phyloP scores from a whole-genome alignment of 2,888 invertebrate species.

The Chymomyza fuscimana region DNA sequence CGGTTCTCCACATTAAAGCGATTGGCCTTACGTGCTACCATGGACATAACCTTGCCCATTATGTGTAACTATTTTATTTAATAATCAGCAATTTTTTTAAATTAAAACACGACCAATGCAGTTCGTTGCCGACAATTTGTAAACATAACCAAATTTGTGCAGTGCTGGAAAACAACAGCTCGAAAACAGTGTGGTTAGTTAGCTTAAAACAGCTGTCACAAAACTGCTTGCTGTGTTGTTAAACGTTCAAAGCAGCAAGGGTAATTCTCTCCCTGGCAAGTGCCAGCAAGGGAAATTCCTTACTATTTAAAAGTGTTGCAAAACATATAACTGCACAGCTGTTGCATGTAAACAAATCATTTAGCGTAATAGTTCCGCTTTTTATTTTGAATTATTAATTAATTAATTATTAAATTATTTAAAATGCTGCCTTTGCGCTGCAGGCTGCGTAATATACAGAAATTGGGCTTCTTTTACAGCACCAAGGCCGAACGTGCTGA shows the following conservation, averaged over 20 bases:
- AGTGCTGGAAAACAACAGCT: constrained; percentile 43
- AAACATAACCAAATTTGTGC: constrained; percentile 59
- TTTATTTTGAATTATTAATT: background rate
- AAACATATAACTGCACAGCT: constrained; percentile 10
- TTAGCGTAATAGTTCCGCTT: background rate
- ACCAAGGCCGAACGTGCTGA: constrained; percentile 46
- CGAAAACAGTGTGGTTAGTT: background rate
- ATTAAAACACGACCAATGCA: background rate
- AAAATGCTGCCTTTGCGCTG: constrained; percentile 49
- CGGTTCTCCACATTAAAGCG: constrained; percentile 89
- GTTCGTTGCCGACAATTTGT: constrained; percentile 29
- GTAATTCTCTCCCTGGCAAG: too few relatives aligned
- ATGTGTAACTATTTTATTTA: constrained; percentile 27
- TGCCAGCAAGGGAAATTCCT: too few relatives aligned
- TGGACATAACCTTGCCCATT: constrained; percentile 86
- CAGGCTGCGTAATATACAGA: constrained; percentile 24
- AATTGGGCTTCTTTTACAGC: constrained; percentile 17
- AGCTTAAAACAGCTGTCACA: background rate
- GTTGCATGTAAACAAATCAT: constrained; percentile 36
- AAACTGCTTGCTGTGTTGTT: background rate
- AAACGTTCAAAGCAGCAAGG: background rate
- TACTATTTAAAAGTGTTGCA: too few relatives aligned
- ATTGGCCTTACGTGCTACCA: constrained; percentile 82
- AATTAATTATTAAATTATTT: background rate
- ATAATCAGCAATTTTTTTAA: constrained; percentile 15